A percentile compares a stretch with the other conserved stretches of the same genome.
phyloP scores from a whole-genome alignment of 2,113 vertebrate genomes.

The Chitala chitala region DNA sequence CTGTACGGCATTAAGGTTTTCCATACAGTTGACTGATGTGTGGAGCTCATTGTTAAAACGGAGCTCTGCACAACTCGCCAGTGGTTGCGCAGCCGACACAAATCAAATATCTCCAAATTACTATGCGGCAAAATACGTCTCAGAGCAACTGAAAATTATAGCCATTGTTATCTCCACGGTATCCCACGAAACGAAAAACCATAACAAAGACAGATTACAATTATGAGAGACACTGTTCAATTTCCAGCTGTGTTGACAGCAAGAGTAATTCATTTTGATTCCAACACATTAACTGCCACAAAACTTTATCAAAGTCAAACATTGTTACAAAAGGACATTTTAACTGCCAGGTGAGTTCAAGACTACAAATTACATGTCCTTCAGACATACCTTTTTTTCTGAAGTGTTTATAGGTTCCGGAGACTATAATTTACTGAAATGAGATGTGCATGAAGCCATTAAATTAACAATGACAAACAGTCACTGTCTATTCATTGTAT shows the following conservation, averaged over 20 bases:
- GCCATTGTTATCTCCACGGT: neutral
- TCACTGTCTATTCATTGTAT: neutral
- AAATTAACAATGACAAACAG: neutral
- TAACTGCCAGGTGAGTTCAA: neutral
- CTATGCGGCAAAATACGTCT: neutral
- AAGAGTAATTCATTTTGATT: neutral
- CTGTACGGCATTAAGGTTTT: neutral
- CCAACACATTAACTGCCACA: neutral
- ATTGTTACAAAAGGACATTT: neutral
- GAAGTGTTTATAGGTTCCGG: neutral
- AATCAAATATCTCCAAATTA: neutral
- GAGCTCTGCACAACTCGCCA: neutral
- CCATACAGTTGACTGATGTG: neutral
- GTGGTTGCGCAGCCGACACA: neutral
- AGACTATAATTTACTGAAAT: neutral
- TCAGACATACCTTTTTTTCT: neutral
- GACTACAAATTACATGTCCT: neutral
- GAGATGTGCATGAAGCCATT: neutral
- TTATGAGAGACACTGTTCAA: neutral
- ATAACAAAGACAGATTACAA: conserved; percentile 10
- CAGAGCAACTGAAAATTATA: conserved; percentile 4
- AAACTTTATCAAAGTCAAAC: conserved; percentile 16
- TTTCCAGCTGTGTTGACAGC: neutral
- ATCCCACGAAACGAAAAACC: neutral
- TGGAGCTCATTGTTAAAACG: neutral